phyloP scores from a whole-genome alignment of 2,888 invertebrate genomes.

The Drosophila pullipes region DNA sequence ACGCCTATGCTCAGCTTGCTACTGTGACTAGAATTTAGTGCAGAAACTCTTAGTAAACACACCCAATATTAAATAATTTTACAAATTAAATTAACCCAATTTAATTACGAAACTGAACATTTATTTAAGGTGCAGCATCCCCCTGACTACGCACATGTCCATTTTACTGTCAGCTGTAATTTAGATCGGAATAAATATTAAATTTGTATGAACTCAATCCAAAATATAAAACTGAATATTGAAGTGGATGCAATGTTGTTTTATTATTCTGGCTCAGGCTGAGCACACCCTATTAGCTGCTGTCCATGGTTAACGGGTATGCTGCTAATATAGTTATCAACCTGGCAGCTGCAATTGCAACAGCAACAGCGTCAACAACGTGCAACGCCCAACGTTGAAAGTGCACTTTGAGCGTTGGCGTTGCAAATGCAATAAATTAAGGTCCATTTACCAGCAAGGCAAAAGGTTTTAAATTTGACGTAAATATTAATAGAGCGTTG shows the following conservation, averaged over 20 bases:
- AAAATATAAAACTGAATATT: background rate
- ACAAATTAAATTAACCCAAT: background rate
- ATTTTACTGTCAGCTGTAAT: background rate
- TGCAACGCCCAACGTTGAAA: background rate
- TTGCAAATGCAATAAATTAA: conserved; percentile 66
- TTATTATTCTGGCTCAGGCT: background rate
- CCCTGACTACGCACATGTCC: background rate
- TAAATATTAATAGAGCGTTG: conserved; percentile 39
- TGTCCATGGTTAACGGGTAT: background rate
- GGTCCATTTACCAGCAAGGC: conserved; percentile 58
- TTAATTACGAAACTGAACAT: background rate
- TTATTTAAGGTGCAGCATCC: background rate
- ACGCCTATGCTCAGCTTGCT: no score
- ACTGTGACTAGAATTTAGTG: background rate
- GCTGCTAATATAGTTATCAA: background rate
- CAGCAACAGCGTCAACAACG: background rate
- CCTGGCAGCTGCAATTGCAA: background rate
- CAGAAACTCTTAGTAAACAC: background rate
- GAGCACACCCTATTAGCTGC: background rate
- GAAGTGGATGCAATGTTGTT: background rate
- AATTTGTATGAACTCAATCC: background rate
- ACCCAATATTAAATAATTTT: background rate
- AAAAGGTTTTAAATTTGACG: conserved; percentile 64
- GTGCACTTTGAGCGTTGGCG: conserved; percentile 30
- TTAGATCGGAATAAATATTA: background rate